Conservation (phyloP, 1,140 invertebrate species). For the Vollenhovia emeryi region DNA sequence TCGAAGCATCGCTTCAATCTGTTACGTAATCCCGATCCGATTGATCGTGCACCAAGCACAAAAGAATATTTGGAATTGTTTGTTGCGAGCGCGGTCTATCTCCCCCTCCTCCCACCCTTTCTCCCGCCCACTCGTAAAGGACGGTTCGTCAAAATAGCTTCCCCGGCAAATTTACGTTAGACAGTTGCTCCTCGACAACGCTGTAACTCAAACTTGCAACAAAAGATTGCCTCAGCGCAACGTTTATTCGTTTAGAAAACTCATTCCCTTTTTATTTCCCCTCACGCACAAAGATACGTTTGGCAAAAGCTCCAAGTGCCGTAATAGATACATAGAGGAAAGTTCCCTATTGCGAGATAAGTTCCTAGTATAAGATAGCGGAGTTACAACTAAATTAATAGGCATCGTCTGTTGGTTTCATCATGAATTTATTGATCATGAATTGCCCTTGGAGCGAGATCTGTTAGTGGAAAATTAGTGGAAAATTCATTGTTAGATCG, state of each 20-base stretch:
- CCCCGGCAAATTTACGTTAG: slow-evolving; percentile 18
- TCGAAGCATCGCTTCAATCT: not conserved
- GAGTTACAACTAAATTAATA: too few relatives aligned
- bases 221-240: slow-evolving; percentile 21
- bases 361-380: too few relatives aligned
- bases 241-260: slow-evolving; percentile 26
- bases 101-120: not conserved
- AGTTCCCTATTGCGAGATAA: too few relatives aligned
- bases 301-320: not conserved
- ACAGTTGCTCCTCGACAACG: not conserved
- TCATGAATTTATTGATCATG: too few relatives aligned
- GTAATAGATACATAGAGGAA: not conserved
- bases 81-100: not conserved
- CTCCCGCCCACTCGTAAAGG: not conserved
- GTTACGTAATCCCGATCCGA: not conserved
- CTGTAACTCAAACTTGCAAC: slow-evolving; percentile 40
- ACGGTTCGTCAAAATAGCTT: slow-evolving; percentile 28
- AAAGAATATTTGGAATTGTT: slow-evolving; percentile 19
- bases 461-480: too few relatives aligned
- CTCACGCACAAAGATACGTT: not conserved
- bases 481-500: too few relatives aligned
- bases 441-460: too few relatives aligned
- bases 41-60: not conserved
- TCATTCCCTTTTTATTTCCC: slow-evolving; percentile 28
- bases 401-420: too few relatives aligned